These are phyloP conservation scores for Excalfactoria chinensis DNA, from an alignment of 2,113 vertebrate genomes.

Conservation along the genomic window DNA sequence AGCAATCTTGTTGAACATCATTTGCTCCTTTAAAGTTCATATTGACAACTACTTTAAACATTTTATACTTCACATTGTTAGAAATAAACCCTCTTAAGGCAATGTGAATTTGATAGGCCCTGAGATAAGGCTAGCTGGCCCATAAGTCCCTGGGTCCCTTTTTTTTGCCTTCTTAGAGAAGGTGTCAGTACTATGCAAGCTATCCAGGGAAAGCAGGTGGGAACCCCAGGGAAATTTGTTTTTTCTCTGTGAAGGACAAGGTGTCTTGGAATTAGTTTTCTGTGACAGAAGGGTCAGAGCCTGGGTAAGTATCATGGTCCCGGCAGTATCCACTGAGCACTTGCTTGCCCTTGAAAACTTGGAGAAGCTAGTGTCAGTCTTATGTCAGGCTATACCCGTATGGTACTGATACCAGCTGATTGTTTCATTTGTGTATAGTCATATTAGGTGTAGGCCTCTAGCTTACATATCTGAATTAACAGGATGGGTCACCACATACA, in stretches of 20 bases:
- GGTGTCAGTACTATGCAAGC: background rate
- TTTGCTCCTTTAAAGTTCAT: background rate
- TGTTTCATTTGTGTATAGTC: background rate
- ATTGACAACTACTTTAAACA: background rate
- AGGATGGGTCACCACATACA: background rate
- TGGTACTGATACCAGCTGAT: background rate
- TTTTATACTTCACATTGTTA: background rate
- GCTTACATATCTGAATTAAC: background rate
- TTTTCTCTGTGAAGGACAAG: background rate
- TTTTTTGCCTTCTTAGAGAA: background rate
- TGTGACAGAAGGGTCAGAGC: conserved; percentile 3
- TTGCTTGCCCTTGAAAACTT: conserved; percentile 7
- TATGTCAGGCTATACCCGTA: background rate
- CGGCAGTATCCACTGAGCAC: background rate
- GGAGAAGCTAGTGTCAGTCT: conserved; percentile 8
- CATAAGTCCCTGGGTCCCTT: rapidly evolving
- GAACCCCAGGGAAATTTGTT: background rate
- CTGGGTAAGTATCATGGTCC: background rate
- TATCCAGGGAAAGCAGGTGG: background rate
- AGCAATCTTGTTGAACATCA: background rate
- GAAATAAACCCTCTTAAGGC: background rate
- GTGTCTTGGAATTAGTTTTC: background rate
- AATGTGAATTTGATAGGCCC: background rate
- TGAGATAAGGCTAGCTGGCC: background rate
- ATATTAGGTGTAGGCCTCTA: background rate